Percentiles rank a stretch among this genome's conserved stretches.
Conservation (phyloP, 2,888 invertebrate genomes). For the Drosophila multiciliata region DNA sequence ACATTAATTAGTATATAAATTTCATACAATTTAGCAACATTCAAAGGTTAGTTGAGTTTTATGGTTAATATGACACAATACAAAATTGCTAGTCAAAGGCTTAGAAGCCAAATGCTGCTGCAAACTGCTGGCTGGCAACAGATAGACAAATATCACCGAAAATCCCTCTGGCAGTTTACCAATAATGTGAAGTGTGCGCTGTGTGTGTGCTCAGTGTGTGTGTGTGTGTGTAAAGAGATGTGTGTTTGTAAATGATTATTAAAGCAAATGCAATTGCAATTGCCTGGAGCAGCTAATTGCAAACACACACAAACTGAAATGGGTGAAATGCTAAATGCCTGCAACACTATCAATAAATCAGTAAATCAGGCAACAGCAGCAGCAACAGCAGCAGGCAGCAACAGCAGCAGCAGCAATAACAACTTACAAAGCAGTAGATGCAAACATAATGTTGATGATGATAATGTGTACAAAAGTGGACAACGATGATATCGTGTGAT, state of each 20-base stretch:
- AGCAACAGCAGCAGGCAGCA: conserved; percentile 35
- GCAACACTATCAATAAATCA: conserved; percentile 59
- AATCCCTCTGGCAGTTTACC: conserved; percentile 74
- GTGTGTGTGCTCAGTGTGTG: background rate
- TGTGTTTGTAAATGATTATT: conserved; percentile 15
- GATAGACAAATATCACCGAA: conserved; percentile 11
- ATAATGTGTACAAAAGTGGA: conserved; percentile 39
- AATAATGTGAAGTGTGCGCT: conserved; percentile 24
- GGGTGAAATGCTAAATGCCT: conserved; percentile 14
- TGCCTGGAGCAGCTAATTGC: conserved; percentile 8
- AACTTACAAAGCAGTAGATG: conserved; percentile 13
- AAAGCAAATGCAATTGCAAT: conserved; percentile 11
- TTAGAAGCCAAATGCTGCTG: conserved; percentile 43
- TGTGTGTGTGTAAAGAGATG: conserved; percentile 11
- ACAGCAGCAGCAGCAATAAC: conserved; percentile 37
- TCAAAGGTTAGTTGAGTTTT: conserved; percentile 6
- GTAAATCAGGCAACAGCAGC: conserved; percentile 39
- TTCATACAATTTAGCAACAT: background rate
- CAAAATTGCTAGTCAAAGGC: conserved; percentile 31
- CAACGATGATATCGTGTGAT: conserved; percentile 32
- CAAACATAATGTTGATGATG: conserved; percentile 33
- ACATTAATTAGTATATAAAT: background rate
- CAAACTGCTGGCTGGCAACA: conserved; percentile 21
- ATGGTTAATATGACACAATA: conserved; percentile 61
- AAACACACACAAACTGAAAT: conserved; percentile 2